Evolutionary conservation across 2,797 vertebrate species (phyloP).

Genomic region (Mastacembelus armatus): DNA sequence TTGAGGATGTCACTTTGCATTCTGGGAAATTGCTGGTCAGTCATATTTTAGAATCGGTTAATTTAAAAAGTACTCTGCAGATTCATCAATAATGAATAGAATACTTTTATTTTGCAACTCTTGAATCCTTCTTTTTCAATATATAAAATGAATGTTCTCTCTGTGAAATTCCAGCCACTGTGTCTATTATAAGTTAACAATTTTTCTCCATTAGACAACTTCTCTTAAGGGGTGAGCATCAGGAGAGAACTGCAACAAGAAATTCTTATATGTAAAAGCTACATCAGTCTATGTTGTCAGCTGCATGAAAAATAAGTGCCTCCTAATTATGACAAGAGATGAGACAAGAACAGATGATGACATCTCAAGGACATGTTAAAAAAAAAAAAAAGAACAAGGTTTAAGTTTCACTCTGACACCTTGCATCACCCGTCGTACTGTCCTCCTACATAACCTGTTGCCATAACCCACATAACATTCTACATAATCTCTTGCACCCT

Average conservation of each 20-base stretch:
- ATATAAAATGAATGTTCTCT: slow-evolving; percentile 1
- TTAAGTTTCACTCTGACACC: slow-evolving; percentile 24
- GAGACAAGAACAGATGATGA: slow-evolving; percentile 72
- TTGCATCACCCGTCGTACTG: slow-evolving; percentile 4
- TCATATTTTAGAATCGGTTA: slow-evolving; percentile 4
- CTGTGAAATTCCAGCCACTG: neutral
- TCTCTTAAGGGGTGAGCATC: neutral
- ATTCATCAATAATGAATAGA: neutral
- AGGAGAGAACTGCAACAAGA: slow-evolving; percentile 18
- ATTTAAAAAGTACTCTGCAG: neutral
- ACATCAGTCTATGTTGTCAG: slow-evolving; percentile 48
- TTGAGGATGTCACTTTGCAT: neutral
- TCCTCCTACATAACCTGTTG: slow-evolving; percentile 12
- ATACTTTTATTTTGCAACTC: neutral
- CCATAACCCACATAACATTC: slow-evolving; percentile 8
- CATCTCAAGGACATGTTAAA: slow-evolving; percentile 66
- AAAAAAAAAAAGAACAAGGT: slow-evolving; percentile 17
- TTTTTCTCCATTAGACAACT: slow-evolving; percentile 10
- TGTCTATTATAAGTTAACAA: slow-evolving; percentile 14
- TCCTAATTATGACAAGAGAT: slow-evolving; percentile 55
- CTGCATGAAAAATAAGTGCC: slow-evolving; percentile 56
- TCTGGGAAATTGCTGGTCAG: neutral
- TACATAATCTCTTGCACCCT: slow-evolving; percentile 22
- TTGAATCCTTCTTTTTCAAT: neutral
- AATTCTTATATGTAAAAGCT: slow-evolving; percentile 18